Conservation (phyloP, 2,113 vertebrate species). For the Megaleporinus macrocephalus region DNA sequence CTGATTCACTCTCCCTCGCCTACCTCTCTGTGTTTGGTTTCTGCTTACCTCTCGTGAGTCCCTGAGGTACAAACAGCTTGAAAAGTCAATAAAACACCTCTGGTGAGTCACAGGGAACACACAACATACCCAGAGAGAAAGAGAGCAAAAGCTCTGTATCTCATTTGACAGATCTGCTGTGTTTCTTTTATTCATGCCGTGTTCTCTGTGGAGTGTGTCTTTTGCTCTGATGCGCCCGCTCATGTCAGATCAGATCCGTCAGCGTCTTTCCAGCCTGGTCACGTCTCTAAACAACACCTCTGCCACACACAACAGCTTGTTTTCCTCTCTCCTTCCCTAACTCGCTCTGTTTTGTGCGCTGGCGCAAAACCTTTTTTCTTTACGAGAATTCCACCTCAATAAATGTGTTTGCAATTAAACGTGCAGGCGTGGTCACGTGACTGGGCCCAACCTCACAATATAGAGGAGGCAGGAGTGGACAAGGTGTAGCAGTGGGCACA, state of each 20-base stretch:
- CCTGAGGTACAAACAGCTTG: conserved; percentile 45
- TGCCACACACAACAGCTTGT: conserved; percentile 28
- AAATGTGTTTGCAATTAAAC: conserved; percentile 63
- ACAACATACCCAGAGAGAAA: conserved; percentile 26
- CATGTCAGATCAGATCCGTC: conserved; percentile 50
- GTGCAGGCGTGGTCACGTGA: conserved; percentile 38
- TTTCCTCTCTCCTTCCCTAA: conserved; percentile 21
- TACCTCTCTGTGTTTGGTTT: conserved; percentile 17
- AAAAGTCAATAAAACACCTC: conserved; percentile 59
- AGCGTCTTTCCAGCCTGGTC: conserved; percentile 38
- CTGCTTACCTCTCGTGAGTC: conserved; percentile 47
- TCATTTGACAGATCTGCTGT: conserved; percentile 35
- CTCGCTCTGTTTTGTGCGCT: conserved; percentile 32
- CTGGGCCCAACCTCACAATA: conserved; percentile 16
- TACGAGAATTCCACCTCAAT: conserved; percentile 59
- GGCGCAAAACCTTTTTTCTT: conserved; percentile 55
- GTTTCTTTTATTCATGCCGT: conserved; percentile 41
- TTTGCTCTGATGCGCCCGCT: conserved; percentile 32
- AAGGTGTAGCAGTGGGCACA: neutral
- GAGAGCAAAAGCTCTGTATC: conserved; percentile 20
- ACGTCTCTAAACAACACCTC: conserved; percentile 40
- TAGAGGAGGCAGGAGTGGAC: conserved; percentile 21
- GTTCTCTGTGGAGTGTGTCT: conserved; percentile 30
- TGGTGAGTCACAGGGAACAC: conserved; percentile 52
- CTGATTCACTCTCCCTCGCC: neutral